phyloP scores from a whole-genome alignment of 2,113 vertebrate genomes.

The Saguinus midas region DNA sequence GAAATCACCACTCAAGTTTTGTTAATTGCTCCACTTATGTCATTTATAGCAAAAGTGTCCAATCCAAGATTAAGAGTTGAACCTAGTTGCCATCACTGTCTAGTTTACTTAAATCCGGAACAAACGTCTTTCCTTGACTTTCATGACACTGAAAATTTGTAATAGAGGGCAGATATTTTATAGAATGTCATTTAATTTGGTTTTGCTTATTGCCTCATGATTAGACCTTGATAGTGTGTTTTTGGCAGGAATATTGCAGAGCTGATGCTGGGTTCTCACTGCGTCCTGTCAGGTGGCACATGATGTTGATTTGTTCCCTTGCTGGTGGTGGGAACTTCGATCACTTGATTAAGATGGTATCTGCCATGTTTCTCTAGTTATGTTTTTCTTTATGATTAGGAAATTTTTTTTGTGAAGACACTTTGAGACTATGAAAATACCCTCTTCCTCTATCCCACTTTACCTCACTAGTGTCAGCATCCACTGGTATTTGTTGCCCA shows the following conservation, averaged over 20 bases:
- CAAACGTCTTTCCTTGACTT: not conserved
- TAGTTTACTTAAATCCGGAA: not conserved
- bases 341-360: not conserved
- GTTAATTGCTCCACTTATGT: slow-evolving; percentile 9
- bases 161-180: not conserved
- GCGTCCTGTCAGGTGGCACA: not conserved
- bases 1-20: not conserved
- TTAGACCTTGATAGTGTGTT: not conserved
- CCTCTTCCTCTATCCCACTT: not conserved
- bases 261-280: not conserved
- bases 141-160: not conserved
- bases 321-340: not conserved
- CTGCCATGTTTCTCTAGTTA: not conserved
- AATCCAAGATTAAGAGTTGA: not conserved
- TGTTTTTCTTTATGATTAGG: not conserved
- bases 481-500: not conserved
- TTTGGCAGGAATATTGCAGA: not conserved
- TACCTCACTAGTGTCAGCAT: not conserved
- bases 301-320: not conserved
- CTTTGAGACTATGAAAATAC: not conserved
- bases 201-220: not conserved
- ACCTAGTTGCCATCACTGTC: not conserved
- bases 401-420: not conserved
- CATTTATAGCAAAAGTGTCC: not conserved
- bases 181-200: not conserved